Evolutionary conservation across 2,797 vertebrate genomes (phyloP).

Genomic region (Eulemur rubriventer): DNA sequence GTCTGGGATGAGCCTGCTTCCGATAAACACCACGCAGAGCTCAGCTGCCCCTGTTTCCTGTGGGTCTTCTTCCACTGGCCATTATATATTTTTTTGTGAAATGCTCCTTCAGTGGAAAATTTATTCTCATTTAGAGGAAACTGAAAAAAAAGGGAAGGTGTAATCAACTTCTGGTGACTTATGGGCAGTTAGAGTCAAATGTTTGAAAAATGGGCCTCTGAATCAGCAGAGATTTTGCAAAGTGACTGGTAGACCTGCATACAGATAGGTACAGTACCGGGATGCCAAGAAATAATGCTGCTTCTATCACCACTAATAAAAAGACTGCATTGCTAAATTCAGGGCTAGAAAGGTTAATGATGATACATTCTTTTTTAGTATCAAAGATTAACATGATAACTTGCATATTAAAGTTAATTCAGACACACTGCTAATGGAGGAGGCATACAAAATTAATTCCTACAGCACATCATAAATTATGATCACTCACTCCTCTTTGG

Average conservation of each 20-base stretch:
- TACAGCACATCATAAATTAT: conserved; percentile 56
- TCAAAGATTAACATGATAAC: conserved; percentile 74
- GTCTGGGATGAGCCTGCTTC: neutral
- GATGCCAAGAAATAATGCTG: conserved; percentile 55
- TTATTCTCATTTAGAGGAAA: conserved; percentile 49
- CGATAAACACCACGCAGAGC: neutral
- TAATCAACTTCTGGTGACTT: conserved; percentile 54
- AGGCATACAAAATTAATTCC: conserved; percentile 77
- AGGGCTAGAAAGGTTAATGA: conserved; percentile 72
- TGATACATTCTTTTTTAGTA: conserved; percentile 73
- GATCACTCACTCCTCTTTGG: conserved; percentile 19
- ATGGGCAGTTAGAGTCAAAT: conserved; percentile 59
- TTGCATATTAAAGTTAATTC: conserved; percentile 78
- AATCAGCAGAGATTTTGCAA: conserved; percentile 43
- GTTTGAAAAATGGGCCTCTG: conserved; percentile 62
- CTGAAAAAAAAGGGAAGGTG: neutral
- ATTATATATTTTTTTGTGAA: neutral
- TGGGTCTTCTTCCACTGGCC: neutral
- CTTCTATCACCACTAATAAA: conserved; percentile 57
- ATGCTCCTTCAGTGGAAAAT: conserved; percentile 39
- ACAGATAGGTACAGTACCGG: neutral
- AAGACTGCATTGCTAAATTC: conserved; percentile 64
- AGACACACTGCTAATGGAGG: conserved; percentile 71
- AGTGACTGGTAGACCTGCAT: conserved; percentile 32
- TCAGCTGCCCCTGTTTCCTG: neutral